Evolutionary conservation across 1,140 invertebrate genomes (phyloP).

Genomic region (Zaprionus gabonicus): DNA sequence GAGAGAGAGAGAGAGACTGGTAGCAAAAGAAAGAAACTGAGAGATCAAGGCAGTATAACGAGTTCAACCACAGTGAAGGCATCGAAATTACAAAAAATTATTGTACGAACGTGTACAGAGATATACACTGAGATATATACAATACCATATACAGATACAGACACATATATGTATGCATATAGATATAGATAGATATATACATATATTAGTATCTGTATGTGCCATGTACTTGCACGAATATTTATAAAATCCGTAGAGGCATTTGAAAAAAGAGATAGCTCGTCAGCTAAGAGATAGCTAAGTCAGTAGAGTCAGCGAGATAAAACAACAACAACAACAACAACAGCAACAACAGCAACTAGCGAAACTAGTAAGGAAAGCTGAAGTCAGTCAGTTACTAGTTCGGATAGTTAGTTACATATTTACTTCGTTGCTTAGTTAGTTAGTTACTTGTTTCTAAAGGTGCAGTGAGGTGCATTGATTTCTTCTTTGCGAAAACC

Average conservation of each 20-base stretch:
- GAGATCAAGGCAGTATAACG: constrained; percentile 18
- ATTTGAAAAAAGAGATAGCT: constrained; percentile 12
- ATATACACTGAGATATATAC: neutral
- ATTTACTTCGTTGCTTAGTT: neutral
- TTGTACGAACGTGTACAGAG: constrained; percentile 9
- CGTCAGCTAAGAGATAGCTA: constrained; percentile 12
- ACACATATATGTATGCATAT: neutral
- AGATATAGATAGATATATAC: neutral
- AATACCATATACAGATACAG: neutral
- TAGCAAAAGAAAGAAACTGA: constrained; percentile 9
- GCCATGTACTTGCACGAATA: constrained; percentile 16
- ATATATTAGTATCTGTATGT: constrained; percentile 5
- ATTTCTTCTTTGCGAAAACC: constrained; percentile 3
- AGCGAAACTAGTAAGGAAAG: neutral
- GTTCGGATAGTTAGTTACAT: neutral
- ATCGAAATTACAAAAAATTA: constrained; percentile 25
- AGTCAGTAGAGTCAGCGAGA: constrained; percentile 1
- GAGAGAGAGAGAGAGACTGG: constrained; percentile 1
- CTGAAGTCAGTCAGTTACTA: neutral
- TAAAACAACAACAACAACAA: neutral
- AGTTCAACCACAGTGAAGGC: constrained; percentile 25
- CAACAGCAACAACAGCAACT: too few species aligned
- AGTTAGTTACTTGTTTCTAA: constrained; percentile 3
- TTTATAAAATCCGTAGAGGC: neutral
- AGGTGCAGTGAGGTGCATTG: constrained; percentile 1